These are phyloP conservation scores for Boulengeromyrus knoepffleri DNA, from an alignment of 2,113 vertebrate species.

Conservation along the genomic window DNA sequence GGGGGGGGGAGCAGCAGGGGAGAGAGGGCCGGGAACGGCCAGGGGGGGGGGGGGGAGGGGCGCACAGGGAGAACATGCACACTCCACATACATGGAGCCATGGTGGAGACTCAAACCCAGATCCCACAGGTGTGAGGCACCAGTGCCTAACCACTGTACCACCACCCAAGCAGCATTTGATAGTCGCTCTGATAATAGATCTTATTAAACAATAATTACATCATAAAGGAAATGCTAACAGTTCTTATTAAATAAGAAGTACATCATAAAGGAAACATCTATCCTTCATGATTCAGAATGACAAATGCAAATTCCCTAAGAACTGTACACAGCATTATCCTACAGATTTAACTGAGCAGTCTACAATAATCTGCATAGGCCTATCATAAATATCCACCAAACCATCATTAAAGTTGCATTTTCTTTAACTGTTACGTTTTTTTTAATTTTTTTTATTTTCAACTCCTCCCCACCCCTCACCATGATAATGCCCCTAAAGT, in stretches of 20 bases:
- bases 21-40: no score
- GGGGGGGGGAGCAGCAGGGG: no score
- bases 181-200: background rate
- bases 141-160: background rate
- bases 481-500: conserved; percentile 23
- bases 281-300: background rate
- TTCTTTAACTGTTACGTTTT: no score
- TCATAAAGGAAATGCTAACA: background rate
- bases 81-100: background rate
- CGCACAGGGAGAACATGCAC: background rate
- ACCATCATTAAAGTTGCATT: no score
- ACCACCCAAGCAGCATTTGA: background rate
- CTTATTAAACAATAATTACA: background rate
- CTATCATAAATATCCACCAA: no score
- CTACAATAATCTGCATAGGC: no score
- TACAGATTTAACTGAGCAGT: no score
- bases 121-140: background rate
- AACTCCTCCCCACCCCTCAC: background rate
- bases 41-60: no score
- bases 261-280: background rate
- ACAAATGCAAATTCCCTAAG: background rate
- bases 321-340: no score
- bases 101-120: background rate
- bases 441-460: background rate
- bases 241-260: background rate